Evolutionary conservation across 2,113 vertebrate genomes (phyloP), one percentile per base, ranked within the genome.

Genomic region (Pantherophis guttatus): DNA sequence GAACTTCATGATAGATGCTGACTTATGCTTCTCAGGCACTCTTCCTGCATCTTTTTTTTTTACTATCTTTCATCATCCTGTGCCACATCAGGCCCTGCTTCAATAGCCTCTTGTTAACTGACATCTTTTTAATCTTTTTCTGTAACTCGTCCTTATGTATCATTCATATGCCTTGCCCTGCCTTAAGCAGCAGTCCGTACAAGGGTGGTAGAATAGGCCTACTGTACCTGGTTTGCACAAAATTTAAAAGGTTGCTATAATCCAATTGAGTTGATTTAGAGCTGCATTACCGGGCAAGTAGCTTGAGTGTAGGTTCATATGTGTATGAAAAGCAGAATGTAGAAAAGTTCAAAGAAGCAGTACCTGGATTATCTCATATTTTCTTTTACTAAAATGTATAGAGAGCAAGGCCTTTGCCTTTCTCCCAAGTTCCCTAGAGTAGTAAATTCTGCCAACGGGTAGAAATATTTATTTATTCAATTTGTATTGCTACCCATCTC

Each of bases 301-400:
- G 87, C 44, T 55, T 65, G 39, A 62, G 52, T 8, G 62, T 92
- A 88, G 58, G 39, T 65, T 52, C 8, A 70, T 90, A 81, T 93
- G 95, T 95, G 91, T 1, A 95, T 90, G 23, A 91, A 19, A 53
- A 59, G 17, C 52, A 50, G 59, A 11, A 58, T n/a, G 93, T 93
- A 0, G 58, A 58, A 62, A 52, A 10, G 8, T 81, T 39, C 81
- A 53, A 57, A 52, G 87, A 89, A 93, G 91, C 2, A 3, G 94
- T 93, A 93, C 92, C 95, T 97, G 96, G 94, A 97, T 97, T 97
- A 96, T 96, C 95, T 95, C 95, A 96, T 96, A 95, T 97, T 97
- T 96, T 92, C 97, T 97, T 96, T 92, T 94, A 92, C 93, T 95
- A 91, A 93, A 94, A 89, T 96, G 96, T 93, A 95, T 95, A 93